phyloP scores from a whole-genome alignment of 1,140 invertebrate species.

The Euborellia annulipes region DNA sequence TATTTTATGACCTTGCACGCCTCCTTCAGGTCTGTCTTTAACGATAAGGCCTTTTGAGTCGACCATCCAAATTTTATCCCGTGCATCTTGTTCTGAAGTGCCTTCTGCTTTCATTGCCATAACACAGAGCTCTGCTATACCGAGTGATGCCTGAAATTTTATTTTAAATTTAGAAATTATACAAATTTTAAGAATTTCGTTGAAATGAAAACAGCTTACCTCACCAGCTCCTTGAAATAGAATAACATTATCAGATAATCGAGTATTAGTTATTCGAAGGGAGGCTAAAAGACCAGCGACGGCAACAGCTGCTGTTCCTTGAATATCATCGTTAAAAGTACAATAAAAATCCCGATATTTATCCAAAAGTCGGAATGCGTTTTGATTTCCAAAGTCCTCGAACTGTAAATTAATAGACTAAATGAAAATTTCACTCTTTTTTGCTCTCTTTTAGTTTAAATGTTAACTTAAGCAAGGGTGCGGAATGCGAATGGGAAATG shows the following conservation, averaged over 20 bases:
- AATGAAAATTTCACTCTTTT: no score
- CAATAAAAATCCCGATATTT: conserved; percentile 78
- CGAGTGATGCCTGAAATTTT: conserved; percentile 54
- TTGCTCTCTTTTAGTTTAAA: no score
- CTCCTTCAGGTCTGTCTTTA: conserved; percentile 55
- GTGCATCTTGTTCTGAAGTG: conserved; percentile 52
- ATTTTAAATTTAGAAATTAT: conserved; percentile 2
- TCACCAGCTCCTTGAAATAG: conserved; percentile 88
- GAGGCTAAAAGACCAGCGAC: conserved; percentile 79
- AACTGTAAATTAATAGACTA: conserved; percentile 50
- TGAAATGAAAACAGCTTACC: conserved; percentile 28
- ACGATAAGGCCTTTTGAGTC: conserved; percentile 70
- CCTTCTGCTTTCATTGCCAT: conserved; percentile 78
- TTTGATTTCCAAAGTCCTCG: conserved; percentile 90
- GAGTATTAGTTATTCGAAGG: conserved; percentile 60
- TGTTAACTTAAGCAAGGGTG: not conserved
- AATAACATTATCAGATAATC: conserved; percentile 65
- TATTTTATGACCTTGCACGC: conserved; percentile 49
- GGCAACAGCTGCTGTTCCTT: conserved; percentile 86
- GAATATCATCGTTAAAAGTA: conserved; percentile 95
- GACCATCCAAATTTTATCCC: conserved; percentile 74
- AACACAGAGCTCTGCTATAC: conserved; percentile 73
- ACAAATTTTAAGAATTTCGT: conserved; percentile 11
- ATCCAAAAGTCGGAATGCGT: conserved; percentile 80
- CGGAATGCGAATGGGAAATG: not conserved